phyloP scores from a whole-genome alignment of 2,797 vertebrate species.

The Pterois miles region DNA sequence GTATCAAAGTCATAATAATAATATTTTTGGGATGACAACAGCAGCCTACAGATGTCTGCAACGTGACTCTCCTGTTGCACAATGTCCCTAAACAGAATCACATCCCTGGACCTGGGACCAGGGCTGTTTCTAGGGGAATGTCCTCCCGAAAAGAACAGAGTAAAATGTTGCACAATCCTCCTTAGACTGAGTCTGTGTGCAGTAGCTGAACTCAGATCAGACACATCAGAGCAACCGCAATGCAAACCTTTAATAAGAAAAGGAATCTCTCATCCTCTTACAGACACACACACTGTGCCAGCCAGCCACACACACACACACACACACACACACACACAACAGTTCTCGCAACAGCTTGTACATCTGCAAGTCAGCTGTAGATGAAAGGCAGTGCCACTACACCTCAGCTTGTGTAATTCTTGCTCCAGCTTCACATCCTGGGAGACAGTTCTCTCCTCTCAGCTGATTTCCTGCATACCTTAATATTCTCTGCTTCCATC shows the following conservation, averaged over 20 bases:
- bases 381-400: conserved; percentile 25
- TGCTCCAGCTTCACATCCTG: not conserved
- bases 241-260: conserved; percentile 19
- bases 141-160: not conserved
- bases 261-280: not conserved
- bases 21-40: not conserved
- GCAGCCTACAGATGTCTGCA: not conserved
- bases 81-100: not conserved
- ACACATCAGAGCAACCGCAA: conserved; percentile 35
- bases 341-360: not conserved
- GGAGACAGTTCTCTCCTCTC: not conserved
- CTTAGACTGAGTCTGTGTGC: not conserved
- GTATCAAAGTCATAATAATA: not conserved
- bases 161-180: not conserved
- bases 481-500: not conserved
- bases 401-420: conserved; percentile 4
- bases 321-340: not conserved
- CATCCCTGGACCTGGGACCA: not conserved
- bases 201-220: conserved; percentile 14
- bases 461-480: not conserved
- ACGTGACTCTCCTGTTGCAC: not conserved
- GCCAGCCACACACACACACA: too few relatives aligned
- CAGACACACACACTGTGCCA: not conserved
- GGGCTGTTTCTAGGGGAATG: not conserved
- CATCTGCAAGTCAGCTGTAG: conserved; percentile 29